These are phyloP conservation scores for Buathra laborator DNA, from an alignment of 2,888 invertebrate species.

Conservation along the genomic window DNA sequence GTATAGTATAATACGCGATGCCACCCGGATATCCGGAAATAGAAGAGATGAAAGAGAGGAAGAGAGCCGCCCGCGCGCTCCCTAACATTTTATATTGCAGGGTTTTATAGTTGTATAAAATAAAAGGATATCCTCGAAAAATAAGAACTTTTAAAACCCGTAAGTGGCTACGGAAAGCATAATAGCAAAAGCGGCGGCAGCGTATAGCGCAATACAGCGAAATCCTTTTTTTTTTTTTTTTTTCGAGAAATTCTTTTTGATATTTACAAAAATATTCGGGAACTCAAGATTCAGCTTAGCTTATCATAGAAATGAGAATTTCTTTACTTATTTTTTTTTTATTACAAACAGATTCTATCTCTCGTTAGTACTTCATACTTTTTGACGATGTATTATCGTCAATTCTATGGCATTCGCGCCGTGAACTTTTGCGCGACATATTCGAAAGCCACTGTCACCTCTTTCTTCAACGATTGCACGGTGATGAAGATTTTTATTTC, in stretches of 20 bases:
- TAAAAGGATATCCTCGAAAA: constrained; percentile 3
- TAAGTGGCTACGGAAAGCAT: constrained; percentile 20
- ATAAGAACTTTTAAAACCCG: constrained; percentile 23
- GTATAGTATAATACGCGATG: constrained; percentile 30
- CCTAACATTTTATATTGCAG: constrained; percentile 36
- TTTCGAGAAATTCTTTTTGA: background rate
- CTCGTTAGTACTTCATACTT: background rate
- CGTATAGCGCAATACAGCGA: background rate
- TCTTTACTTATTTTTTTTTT: background rate
- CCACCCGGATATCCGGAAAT: constrained; percentile 26
- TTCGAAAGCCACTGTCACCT: too few species aligned
- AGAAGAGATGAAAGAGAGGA: constrained; percentile 35
- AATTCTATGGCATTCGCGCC: too few species aligned
- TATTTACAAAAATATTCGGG: background rate
- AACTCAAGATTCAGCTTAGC: background rate
- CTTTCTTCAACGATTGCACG: too few species aligned
- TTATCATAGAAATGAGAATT: background rate
- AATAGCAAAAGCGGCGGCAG: background rate
- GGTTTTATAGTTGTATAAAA: constrained; percentile 38
- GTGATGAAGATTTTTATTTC: too few species aligned
- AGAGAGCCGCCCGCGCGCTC: constrained; percentile 4
- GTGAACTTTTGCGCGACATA: too few species aligned
- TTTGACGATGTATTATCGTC: too few species aligned
- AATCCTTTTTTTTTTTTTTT: background rate
- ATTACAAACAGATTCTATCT: background rate